These are phyloP conservation scores for Clarias magur DNA, from an alignment of 2,113 vertebrate species.

Conservation along the genomic window DNA sequence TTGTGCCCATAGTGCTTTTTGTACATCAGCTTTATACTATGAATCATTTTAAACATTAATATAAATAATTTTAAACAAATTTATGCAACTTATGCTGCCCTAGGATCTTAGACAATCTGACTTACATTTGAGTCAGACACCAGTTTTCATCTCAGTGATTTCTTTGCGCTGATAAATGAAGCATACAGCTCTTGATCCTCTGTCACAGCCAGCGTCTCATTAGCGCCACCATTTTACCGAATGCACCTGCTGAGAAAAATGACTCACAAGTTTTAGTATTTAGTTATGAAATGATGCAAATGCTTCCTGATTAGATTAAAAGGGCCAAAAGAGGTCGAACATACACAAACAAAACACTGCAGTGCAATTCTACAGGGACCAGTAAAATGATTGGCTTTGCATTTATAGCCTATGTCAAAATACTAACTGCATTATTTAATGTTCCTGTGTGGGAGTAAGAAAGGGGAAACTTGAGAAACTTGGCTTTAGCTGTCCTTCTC, in stretches of 20 bases:
- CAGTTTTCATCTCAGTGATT: slow-evolving; percentile 55
- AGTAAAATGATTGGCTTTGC: too few species aligned
- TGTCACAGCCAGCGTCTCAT: slow-evolving; percentile 41
- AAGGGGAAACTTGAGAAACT: neutral
- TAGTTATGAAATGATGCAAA: neutral
- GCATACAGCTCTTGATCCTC: slow-evolving; percentile 59
- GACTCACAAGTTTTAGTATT: slow-evolving; percentile 11
- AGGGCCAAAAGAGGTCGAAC: neutral
- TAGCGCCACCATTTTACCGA: slow-evolving; percentile 33
- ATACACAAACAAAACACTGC: neutral
- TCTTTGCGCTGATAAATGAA: slow-evolving; percentile 65
- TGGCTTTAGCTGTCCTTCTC: neutral
- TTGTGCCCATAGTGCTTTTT: neutral
- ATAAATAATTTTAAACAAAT: too few species aligned
- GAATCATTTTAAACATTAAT: too few species aligned
- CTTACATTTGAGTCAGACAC: slow-evolving; percentile 32
- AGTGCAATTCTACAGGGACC: neutral
- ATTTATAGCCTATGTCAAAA: neutral
- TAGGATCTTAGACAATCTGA: neutral
- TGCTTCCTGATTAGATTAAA: neutral
- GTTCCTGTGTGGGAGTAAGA: neutral
- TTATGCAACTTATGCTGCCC: neutral
- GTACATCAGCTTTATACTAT: neutral
- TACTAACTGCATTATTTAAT: neutral
- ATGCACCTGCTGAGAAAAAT: slow-evolving; percentile 42